Evolutionary conservation across 2,113 vertebrate species (phyloP), one percentile per base, ranked within the genome.

Genomic region (Lepus americanus): DNA sequence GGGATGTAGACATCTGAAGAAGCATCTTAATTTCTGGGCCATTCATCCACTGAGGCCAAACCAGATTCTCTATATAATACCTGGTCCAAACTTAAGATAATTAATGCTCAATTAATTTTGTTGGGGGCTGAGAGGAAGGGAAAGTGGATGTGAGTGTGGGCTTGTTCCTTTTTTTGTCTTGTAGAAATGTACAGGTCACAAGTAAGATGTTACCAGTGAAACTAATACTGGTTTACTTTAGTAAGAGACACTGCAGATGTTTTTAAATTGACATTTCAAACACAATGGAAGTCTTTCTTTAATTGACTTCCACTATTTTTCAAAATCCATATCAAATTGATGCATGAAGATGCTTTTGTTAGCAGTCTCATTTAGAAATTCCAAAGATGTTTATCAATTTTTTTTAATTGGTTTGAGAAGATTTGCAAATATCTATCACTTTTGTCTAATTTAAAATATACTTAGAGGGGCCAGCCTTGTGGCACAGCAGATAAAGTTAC

Each of bases 381-480:
- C 83, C 82, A 27, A 91, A 81, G 94, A 63, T 94, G 19, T n/a
- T 23, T 81, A 87, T 25, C 85, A 84, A 29, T 87, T 80, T 88
- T 31, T 31, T 77, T 63, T 1, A 69, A 96, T 11, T 81, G 8
- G 20, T 76, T 72, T 92, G 5, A 9, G 85, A 73, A 72, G 13
- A 82, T 89, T 77, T 94, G 1, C 4, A 94, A 96, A 81, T 87
- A 94, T 85, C 67, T 89, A 78, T 51, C 59, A 81, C 0, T 66
- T 95, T 94, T 90, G 19, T 51, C 81, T 95, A 63, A 96, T 17
- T 76, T 83, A 33, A 94, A 87, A 89, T 89, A 95, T 77, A 74
- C 55, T 89, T 76, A 6, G 14, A 94, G 51, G 39, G 6, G 44
- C 44, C 44, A 44, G 6, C 44, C 44, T 44, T 44, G 44, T 44